phyloP scores from a whole-genome alignment of 2,113 vertebrate species.

The Eudorcas thomsonii region DNA sequence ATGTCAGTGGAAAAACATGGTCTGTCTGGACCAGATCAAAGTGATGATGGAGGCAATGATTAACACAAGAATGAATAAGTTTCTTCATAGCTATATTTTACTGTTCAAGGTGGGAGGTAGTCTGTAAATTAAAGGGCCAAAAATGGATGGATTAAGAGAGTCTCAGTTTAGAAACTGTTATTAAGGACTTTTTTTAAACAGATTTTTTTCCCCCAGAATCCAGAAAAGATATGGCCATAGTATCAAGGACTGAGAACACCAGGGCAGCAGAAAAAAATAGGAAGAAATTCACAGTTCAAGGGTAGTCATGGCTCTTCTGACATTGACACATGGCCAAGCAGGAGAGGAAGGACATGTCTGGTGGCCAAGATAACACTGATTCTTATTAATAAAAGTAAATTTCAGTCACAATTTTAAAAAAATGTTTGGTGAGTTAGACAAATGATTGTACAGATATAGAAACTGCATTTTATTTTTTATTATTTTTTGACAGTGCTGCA shows the following conservation, averaged over 20 bases:
- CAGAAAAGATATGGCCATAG: neutral
- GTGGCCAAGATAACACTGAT: neutral
- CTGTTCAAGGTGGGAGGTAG: neutral
- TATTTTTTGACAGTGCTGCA: neutral
- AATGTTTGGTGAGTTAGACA: neutral
- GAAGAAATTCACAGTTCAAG: neutral
- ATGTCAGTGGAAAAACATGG: neutral
- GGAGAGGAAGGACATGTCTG: neutral
- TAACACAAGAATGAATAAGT: neutral
- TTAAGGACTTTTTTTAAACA: neutral
- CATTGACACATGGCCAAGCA: too few species aligned
- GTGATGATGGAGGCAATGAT: neutral
- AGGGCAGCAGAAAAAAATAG: neutral
- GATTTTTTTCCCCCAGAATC: neutral
- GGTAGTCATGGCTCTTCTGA: accelerated
- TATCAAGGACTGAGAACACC: neutral
- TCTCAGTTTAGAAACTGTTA: neutral
- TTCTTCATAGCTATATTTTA: constrained; percentile 23
- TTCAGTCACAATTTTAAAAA: neutral
- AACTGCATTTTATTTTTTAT: neutral
- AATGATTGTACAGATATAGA: neutral
- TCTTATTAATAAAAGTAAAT: neutral
- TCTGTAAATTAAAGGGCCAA: constrained; percentile 47
- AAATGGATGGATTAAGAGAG: neutral
- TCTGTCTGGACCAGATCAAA: constrained; percentile 38